Evolutionary conservation across 2,113 vertebrate genomes (phyloP).

Genomic region (Xiphophorus maculatus): DNA sequence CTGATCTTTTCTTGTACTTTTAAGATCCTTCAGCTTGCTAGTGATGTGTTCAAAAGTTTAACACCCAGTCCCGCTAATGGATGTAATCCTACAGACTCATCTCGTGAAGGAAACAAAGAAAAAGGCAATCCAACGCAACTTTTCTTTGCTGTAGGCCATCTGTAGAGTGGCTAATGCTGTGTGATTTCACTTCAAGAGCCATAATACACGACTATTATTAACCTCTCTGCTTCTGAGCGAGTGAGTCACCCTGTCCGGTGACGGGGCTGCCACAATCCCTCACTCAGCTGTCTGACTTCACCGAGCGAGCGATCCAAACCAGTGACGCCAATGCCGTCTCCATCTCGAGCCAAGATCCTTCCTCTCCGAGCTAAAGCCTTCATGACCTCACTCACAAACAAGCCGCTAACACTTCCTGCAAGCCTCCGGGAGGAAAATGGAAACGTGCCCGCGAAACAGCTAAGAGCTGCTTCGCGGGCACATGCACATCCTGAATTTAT

Average conservation of each 20-base stretch:
- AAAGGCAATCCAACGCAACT: neutral
- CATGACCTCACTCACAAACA: conserved; percentile 59
- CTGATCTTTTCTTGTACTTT: neutral
- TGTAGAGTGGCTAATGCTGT: conserved; percentile 33
- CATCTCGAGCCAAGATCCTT: conserved; percentile 58
- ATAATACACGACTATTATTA: conserved; percentile 71
- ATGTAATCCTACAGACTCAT: neutral
- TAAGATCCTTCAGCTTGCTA: neutral
- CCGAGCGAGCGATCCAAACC: conserved; percentile 62
- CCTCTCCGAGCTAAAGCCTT: conserved; percentile 33
- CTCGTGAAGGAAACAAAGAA: conserved; percentile 6
- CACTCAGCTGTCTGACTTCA: conserved; percentile 70
- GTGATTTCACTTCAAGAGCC: conserved; percentile 56
- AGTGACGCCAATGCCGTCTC: conserved; percentile 66
- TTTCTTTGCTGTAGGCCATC: conserved; percentile 19
- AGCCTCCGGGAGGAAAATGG: conserved; percentile 8
- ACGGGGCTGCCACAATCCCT: conserved; percentile 69
- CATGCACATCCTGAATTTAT: conserved; percentile 21
- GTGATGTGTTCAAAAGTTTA: neutral
- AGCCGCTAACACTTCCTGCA: conserved; percentile 51
- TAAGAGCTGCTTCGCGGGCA: conserved; percentile 1
- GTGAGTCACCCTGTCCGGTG: conserved; percentile 69
- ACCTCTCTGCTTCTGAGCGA: conserved; percentile 64
- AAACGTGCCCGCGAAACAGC: conserved; percentile 5
- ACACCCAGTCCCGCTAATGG: neutral